Evolutionary conservation across 2,888 invertebrate species (phyloP), one percentile per base, ranked within the genome.

Genomic region (Agriopis aurantiaria): DNA sequence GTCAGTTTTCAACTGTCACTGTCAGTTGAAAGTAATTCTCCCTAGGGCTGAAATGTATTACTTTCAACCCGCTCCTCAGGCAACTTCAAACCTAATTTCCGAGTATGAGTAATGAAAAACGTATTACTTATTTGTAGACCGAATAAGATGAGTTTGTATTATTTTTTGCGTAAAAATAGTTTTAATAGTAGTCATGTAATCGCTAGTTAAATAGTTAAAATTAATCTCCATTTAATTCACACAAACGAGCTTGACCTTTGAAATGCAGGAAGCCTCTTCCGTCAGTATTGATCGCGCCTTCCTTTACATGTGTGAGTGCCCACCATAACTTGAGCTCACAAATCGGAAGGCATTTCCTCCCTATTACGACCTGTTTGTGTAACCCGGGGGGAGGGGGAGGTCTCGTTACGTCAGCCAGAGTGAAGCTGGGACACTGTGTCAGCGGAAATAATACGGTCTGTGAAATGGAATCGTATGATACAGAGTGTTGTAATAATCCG

Each of bases 261-360:
- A 56, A 68, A 71, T 73, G 73, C 72, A 71, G 69, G 71, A 65
- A 72, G 75, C 61, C 65, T 57, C 60, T 63, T 52, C 51, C 65
- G 12, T 55, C 49, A 48, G 55, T 77, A 77, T 77, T 72, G 76
- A 77, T 77, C 75, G 76, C 46, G 63, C 23, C 43, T 55, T 41
- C 53, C 55, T 64, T 8, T 41, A 12, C n/a, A 55, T 67, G 69
- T 71, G 65, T 64, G 68, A 17, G 58, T 70, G 57, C 55, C 75
- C 68, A 65, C 45, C 48, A 59, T 66, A 67, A 65, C 53, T 46
- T 65, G 75, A 72, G 65, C 76, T 73, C 68, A 49, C 55, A 58
- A 72, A 75, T 69, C 72, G 61, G 72, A 70, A 71, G 45, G 58
- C 62, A 63, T 68, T 73, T 73, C 62, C 72, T 52, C 49, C 51